These are phyloP conservation scores for Marronus borbonicus DNA, from an alignment of 2,888 invertebrate genomes.

Conservation along the genomic window DNA sequence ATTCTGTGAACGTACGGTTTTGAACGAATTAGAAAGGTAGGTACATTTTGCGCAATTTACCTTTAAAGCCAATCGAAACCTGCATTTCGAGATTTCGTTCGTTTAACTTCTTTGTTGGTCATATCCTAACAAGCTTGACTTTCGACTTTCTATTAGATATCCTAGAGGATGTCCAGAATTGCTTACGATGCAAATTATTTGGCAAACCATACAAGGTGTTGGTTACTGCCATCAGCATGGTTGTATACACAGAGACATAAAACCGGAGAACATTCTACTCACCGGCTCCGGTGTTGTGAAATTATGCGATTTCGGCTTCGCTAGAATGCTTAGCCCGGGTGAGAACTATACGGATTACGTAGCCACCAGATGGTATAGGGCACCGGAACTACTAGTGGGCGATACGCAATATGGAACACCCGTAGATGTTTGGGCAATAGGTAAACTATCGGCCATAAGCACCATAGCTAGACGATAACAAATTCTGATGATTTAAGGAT, in stretches of 20 bases:
- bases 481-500: slow-evolving; percentile 73
- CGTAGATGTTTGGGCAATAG: slow-evolving; percentile 99
- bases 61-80: no score
- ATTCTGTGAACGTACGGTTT: slow-evolving; percentile 97
- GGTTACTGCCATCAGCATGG: slow-evolving; percentile 98
- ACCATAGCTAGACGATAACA: not conserved
- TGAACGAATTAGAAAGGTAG: slow-evolving; percentile 92
- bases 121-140: no score
- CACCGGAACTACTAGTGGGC: slow-evolving; percentile 97
- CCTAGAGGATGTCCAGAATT: slow-evolving; percentile 94
- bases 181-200: slow-evolving; percentile 92
- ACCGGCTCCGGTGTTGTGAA: slow-evolving; percentile 95
- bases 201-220: slow-evolving; percentile 96
- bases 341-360: slow-evolving; percentile 99
- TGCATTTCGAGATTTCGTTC: no score
- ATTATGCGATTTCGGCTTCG: slow-evolving; percentile 99
- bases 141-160: slow-evolving; percentile 69
- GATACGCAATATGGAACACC: slow-evolving; percentile 94
- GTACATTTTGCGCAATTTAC: slow-evolving; percentile 28
- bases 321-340: slow-evolving; percentile 95
- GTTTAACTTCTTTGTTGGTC: no score
- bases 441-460: slow-evolving; percentile 66
- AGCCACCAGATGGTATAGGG: slow-evolving; percentile 98
- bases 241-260: slow-evolving; percentile 97
- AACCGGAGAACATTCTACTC: slow-evolving; percentile 98